A percentile compares a stretch with the other conserved stretches of the same genome.
Evolutionary conservation across 2,113 vertebrate species (phyloP).

Genomic region (Ophiodon elongatus): DNA sequence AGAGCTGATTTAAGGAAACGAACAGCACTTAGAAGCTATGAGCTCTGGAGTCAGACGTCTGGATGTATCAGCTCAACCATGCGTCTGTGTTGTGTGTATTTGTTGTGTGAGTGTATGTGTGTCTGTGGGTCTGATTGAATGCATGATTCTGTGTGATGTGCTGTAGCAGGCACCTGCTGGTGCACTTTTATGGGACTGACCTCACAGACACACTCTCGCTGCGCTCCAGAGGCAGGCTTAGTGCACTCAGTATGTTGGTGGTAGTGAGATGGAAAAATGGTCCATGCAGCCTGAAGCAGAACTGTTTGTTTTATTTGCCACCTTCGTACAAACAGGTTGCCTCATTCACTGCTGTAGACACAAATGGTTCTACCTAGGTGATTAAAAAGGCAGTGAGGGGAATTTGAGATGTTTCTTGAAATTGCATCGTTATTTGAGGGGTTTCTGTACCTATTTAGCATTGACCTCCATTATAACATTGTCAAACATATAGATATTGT

Average conservation of each 20-base stretch:
- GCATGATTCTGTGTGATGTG: slow-evolving; percentile 66
- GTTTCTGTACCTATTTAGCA: background rate
- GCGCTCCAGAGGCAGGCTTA: slow-evolving; percentile 66
- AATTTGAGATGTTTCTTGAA: slow-evolving; percentile 8
- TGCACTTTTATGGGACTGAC: slow-evolving; percentile 75
- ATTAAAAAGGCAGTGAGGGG: slow-evolving; percentile 20
- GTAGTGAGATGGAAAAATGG: slow-evolving; percentile 69
- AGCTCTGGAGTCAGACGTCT: slow-evolving; percentile 75
- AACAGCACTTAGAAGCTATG: slow-evolving; percentile 73
- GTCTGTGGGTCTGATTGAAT: slow-evolving; percentile 51
- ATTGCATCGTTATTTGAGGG: slow-evolving; percentile 2
- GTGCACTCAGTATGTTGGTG: slow-evolving; percentile 64
- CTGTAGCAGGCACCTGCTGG: slow-evolving; percentile 73
- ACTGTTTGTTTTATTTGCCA: slow-evolving; percentile 50
- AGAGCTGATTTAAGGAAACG: slow-evolving; percentile 73
- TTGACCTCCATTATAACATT: background rate
- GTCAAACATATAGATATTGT: background rate
- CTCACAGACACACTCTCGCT: slow-evolving; percentile 76
- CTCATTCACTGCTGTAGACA: slow-evolving; percentile 18
- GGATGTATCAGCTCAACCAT: slow-evolving; percentile 70
- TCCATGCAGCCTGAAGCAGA: slow-evolving; percentile 44
- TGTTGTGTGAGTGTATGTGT: slow-evolving; percentile 19
- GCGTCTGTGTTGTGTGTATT: slow-evolving; percentile 50
- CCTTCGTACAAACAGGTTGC: slow-evolving; percentile 46
- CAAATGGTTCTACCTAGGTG: slow-evolving; percentile 13